Evolutionary conservation across 1,140 invertebrate genomes (phyloP).

Genomic region (Leptinotarsa lineolata): DNA sequence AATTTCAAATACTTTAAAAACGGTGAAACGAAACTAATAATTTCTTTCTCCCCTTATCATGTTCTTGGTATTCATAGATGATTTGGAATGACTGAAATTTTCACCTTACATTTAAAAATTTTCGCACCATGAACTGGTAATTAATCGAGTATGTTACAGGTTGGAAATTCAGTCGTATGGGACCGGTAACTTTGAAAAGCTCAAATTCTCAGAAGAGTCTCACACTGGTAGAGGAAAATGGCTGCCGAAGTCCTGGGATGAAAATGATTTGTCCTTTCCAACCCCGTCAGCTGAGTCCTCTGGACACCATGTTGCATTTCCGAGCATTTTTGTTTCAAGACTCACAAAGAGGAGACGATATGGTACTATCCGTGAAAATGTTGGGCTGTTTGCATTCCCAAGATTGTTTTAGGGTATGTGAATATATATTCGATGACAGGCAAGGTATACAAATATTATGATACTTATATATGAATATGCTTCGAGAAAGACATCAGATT

Average conservation of each 20-base stretch:
- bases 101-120: too few species aligned
- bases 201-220: conserved; percentile 56
- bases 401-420: conserved; percentile 59
- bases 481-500: too few species aligned
- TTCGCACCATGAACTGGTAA: too few species aligned
- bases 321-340: conserved; percentile 72
- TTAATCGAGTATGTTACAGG: conserved; percentile 52
- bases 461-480: too few species aligned
- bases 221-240: conserved; percentile 61
- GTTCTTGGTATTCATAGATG: too few species aligned
- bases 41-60: too few species aligned
- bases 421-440: too few species aligned
- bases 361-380: conserved; percentile 65
- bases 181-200: conserved; percentile 62
- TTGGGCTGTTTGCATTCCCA: conserved; percentile 64
- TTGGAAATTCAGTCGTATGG: conserved; percentile 66
- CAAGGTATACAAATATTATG: too few species aligned
- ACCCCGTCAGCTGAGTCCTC: conserved; percentile 56
- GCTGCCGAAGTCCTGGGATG: conserved; percentile 65
- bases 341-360: conserved; percentile 66
- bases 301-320: conserved; percentile 63
- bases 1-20: too few species aligned
- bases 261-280: conserved; percentile 60
- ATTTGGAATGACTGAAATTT: too few species aligned
- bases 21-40: too few species aligned